These are phyloP conservation scores for Oostethus manadensis DNA, from an alignment of 2,113 vertebrate species.

Conservation along the genomic window DNA sequence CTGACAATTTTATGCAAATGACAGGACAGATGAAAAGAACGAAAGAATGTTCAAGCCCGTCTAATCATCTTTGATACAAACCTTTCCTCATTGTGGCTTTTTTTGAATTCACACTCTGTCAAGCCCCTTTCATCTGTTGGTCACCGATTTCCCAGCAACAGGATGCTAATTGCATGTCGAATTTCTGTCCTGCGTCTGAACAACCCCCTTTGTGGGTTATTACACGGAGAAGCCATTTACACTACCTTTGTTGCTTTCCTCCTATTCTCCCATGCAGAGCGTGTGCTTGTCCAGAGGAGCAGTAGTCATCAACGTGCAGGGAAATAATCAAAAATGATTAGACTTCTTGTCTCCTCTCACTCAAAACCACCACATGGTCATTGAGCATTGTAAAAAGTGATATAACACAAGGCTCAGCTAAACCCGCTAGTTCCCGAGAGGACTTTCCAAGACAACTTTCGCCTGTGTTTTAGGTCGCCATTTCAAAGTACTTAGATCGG, in stretches of 20 bases:
- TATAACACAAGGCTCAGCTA: too few relatives aligned
- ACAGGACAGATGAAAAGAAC: slow-evolving; percentile 9
- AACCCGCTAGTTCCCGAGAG: too few relatives aligned
- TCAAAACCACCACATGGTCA: too few relatives aligned
- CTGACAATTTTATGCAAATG: slow-evolving; percentile 13
- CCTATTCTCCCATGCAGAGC: neutral
- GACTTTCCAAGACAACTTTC: too few relatives aligned
- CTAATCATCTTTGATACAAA: slow-evolving; percentile 31
- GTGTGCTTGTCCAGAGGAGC: slow-evolving; percentile 16
- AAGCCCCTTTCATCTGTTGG: slow-evolving; percentile 43
- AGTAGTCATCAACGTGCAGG: slow-evolving; percentile 49
- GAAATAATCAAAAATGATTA: slow-evolving; percentile 61
- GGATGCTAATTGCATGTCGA: slow-evolving; percentile 32
- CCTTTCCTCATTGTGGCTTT: slow-evolving; percentile 6
- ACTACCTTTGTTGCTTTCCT: neutral
- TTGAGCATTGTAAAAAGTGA: too few relatives aligned
- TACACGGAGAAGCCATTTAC: slow-evolving; percentile 17
- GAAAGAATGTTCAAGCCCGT: slow-evolving; percentile 8
- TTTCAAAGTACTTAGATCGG: too few relatives aligned
- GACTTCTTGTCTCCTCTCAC: too few relatives aligned
- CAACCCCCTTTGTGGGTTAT: slow-evolving; percentile 4
- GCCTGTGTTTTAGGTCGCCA: too few relatives aligned
- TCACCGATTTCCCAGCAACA: slow-evolving; percentile 27
- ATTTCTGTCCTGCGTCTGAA: slow-evolving; percentile 14
- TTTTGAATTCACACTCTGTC: slow-evolving; percentile 19